A percentile compares a stretch with the other conserved stretches of the same genome.
These are phyloP conservation scores for Parnassius mnemosyne DNA, from an alignment of 2,888 invertebrate species.

Conservation along the genomic window DNA sequence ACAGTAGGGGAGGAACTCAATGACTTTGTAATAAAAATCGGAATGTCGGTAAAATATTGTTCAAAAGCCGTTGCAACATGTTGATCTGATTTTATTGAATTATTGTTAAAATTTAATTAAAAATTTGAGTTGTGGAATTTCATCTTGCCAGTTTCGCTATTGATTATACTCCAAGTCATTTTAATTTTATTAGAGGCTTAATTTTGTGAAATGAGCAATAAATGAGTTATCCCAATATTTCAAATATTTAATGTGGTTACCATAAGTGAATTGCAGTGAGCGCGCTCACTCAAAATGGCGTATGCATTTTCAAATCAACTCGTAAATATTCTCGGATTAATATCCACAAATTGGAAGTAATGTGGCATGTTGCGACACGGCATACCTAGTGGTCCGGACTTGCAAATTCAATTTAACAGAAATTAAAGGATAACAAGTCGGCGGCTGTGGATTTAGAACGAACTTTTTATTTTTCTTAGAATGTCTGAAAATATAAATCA, in stretches of 20 bases:
- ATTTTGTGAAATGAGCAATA: too few species aligned
- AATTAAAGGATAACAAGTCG: slow-evolving; percentile 24
- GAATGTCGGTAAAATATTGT: too few species aligned
- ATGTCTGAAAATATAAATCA: too few species aligned
- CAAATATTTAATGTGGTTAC: background rate
- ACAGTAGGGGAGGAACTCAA: too few species aligned
- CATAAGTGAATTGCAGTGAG: background rate
- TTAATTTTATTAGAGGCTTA: too few species aligned
- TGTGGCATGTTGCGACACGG: slow-evolving; percentile 12
- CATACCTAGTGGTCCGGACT: slow-evolving; percentile 1
- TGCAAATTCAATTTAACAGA: slow-evolving; percentile 15
- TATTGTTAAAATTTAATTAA: too few species aligned
- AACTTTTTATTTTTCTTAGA: background rate
- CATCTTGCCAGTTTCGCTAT: too few species aligned
- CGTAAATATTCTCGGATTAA: slow-evolving; percentile 17
- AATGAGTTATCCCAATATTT: background rate
- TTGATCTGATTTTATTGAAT: too few species aligned
- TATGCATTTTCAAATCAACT: slow-evolving; percentile 17
- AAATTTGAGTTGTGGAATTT: too few species aligned
- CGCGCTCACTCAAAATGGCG: slow-evolving; percentile 6
- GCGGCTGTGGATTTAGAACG: slow-evolving; percentile 12
- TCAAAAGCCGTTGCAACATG: too few species aligned
- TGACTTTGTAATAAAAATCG: too few species aligned
- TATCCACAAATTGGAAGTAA: slow-evolving; percentile 21
- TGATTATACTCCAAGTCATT: too few species aligned